Percentiles rank a stretch among this genome's conserved stretches.
These are phyloP conservation scores for Turdus rufiventris DNA, from an alignment of 2,113 vertebrate species.

Conservation along the genomic window DNA sequence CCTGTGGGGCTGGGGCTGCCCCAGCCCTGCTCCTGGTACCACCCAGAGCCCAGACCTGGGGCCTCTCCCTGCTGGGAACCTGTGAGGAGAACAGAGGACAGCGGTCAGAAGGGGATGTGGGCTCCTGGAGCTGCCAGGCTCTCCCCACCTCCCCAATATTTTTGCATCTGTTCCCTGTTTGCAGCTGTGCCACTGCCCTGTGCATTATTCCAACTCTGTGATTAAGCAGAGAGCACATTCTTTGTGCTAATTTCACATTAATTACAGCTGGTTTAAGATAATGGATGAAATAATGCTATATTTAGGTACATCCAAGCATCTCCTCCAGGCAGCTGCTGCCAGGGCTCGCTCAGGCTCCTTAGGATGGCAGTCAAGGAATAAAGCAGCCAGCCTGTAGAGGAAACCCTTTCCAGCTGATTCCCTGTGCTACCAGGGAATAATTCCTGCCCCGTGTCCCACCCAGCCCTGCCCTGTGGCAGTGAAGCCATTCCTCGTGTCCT, in stretches of 20 bases:
- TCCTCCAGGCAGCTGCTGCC: background rate
- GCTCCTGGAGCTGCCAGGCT: background rate
- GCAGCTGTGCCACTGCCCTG: background rate
- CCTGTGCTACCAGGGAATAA: background rate
- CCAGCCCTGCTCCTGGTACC: accelerated
- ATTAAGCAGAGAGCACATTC: background rate
- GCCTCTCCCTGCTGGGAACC: background rate
- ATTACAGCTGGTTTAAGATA: background rate
- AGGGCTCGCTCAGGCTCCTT: accelerated
- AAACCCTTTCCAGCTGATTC: background rate
- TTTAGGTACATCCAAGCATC: background rate
- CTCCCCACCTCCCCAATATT: background rate
- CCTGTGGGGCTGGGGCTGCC: accelerated
- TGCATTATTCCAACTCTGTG: background rate
- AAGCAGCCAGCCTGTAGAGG: accelerated
- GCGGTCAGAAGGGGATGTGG: accelerated
- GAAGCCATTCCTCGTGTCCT: background rate
- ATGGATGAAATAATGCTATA: background rate
- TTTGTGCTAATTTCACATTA: background rate
- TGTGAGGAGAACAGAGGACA: background rate
- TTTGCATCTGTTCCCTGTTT: accelerated
- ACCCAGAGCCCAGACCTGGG: background rate
- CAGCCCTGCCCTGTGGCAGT: accelerated
- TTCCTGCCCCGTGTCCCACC: background rate
- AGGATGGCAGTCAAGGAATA: accelerated